Evolutionary conservation across 2,888 invertebrate species (phyloP), one percentile per base, ranked within the genome.

Genomic region (Pemphredon lugubris): DNA sequence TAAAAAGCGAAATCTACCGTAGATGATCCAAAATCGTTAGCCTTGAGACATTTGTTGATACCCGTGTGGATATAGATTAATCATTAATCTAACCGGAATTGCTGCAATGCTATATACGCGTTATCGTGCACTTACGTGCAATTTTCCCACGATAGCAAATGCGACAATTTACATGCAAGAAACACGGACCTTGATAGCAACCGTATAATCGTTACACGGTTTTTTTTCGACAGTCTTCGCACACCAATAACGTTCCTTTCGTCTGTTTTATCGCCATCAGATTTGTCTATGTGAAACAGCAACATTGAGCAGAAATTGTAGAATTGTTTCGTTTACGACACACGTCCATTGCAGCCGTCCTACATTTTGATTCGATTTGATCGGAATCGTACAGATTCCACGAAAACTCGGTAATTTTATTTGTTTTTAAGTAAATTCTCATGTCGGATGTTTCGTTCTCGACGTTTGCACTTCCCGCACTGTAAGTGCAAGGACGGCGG

Each of bases 1-100:
- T 39, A 30, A 23, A 59, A 47, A 14, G 20, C 45, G 20, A 11
- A 40, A 39, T 7, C 53, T 69, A 53, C 58, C 44, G 40, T 58
- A 53, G 34, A 40, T 44, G n/a, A 40, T 65, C 58, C 47, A 69
- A 69, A 69, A 58, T 69, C 53, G 58, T 48, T 47, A 58, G 53
- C 32, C 53, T 42, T 32, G 51, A 64, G 51, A 7, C 47, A 42
- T 58, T 14, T 32, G 40, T 69, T 58, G 66, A 26, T 65, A 42
- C 57, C n/a, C 23, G 34, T 26, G 13, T 45, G 1, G 13, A 3
- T 44, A 14, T 20, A 4, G 42, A 21, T 53, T 26, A 26, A 26
- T 26, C 4, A 26, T 26, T n/a, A n/a, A n/a, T n/a, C n/a, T n/a
- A n/a, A n/a, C n/a, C n/a, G 21, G 2, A 6, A 64, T 48, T 42